These are phyloP conservation scores for Phainopepla nitens DNA, from an alignment of 2,113 vertebrate species.

Conservation along the genomic window DNA sequence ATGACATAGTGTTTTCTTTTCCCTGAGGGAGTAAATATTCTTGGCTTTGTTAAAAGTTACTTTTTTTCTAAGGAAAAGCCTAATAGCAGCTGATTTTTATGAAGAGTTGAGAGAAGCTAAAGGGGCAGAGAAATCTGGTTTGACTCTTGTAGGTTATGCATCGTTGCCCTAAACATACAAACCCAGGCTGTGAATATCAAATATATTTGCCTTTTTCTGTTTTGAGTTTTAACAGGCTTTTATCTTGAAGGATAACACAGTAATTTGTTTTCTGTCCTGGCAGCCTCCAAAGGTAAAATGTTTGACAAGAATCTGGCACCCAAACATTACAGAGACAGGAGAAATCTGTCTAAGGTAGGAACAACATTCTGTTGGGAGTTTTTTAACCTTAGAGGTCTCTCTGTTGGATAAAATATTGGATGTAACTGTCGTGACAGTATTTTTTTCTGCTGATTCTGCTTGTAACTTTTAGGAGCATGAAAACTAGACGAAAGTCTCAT, in stretches of 20 bases:
- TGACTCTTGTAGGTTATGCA: background rate
- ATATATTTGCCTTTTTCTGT: background rate
- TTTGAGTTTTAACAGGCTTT: background rate
- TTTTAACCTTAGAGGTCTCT: background rate
- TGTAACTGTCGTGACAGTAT: background rate
- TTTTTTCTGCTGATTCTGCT: background rate
- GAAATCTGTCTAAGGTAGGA: conserved; percentile 95
- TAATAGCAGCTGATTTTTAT: background rate
- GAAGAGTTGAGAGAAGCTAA: background rate
- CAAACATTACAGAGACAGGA: conserved; percentile 95
- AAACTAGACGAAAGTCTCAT: background rate
- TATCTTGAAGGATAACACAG: background rate
- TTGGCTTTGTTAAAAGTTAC: background rate
- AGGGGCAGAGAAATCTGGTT: background rate
- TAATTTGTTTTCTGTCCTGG: conserved; percentile 26
- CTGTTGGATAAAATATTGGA: background rate
- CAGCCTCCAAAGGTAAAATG: conserved; percentile 98
- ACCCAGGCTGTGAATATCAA: background rate
- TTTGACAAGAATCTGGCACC: conserved; percentile 97
- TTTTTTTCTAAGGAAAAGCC: rapidly evolving
- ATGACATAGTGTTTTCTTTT: background rate
- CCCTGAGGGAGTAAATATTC: background rate
- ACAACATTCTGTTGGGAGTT: background rate
- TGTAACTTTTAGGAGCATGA: background rate
- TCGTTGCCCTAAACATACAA: rapidly evolving